Percentiles rank a stretch among this genome's conserved stretches.
These are phyloP conservation scores for Prenolepis imparis DNA, from an alignment of 2,888 invertebrate species.

Conservation along the genomic window DNA sequence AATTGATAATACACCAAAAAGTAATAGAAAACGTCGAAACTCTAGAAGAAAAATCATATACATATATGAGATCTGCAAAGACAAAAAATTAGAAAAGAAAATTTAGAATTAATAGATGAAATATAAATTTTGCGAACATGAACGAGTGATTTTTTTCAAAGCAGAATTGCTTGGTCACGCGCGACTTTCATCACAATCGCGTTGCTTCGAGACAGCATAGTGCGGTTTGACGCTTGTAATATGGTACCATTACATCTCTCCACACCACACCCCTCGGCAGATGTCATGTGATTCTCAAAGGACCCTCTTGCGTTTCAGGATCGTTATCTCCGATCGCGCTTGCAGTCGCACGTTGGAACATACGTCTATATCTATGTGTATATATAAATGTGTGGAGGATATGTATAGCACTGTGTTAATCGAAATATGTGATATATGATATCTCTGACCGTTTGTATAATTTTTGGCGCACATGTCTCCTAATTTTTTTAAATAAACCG, in stretches of 20 bases:
- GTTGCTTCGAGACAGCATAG: slow-evolving; percentile 62
- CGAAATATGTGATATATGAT: slow-evolving; percentile 46
- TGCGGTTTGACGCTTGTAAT: slow-evolving; percentile 74
- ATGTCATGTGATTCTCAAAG: slow-evolving; percentile 74
- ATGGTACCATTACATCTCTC: slow-evolving; percentile 61
- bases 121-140: slow-evolving; percentile 13
- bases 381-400: not conserved
- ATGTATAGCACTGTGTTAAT: slow-evolving; percentile 37
- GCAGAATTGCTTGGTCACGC: not conserved
- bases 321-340: slow-evolving; percentile 73
- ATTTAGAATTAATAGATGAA: slow-evolving; percentile 1
- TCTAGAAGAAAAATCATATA: not conserved
- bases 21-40: not conserved
- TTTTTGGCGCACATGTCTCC: not conserved
- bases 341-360: slow-evolving; percentile 35
- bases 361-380: slow-evolving; percentile 6
- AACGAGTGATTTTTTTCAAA: slow-evolving; percentile 5
- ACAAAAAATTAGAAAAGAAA: not conserved
- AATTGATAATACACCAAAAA: not conserved
- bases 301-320: slow-evolving; percentile 71
- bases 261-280: slow-evolving; percentile 69
- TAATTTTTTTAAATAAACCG: slow-evolving; percentile 12
- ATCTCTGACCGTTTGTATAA: not conserved
- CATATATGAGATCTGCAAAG: not conserved
- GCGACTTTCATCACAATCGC: slow-evolving; percentile 65